phyloP scores from a whole-genome alignment of 2,888 invertebrate species.

The Heliconius aoede region DNA sequence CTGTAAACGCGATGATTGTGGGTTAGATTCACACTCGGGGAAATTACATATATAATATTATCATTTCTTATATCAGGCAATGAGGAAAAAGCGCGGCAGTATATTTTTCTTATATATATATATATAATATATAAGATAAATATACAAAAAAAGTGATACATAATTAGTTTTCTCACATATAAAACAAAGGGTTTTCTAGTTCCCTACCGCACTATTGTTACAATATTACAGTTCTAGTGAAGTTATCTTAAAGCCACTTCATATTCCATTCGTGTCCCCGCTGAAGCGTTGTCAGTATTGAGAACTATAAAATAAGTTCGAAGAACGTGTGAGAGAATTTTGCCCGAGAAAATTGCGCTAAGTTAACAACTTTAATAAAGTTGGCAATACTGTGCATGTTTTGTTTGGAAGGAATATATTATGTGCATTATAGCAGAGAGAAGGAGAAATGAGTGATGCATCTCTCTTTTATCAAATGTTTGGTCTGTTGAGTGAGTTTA shows the following conservation, averaged over 20 bases:
- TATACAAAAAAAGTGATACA: background rate
- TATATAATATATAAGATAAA: no score
- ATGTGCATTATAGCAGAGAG: background rate
- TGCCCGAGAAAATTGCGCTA: constrained; percentile 27
- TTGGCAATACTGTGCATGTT: constrained; percentile 26
- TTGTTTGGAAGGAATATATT: constrained; percentile 22
- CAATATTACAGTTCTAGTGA: constrained; percentile 18
- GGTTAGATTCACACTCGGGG: background rate
- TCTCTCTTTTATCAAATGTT: background rate
- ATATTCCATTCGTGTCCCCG: constrained; percentile 32
- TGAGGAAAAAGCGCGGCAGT: background rate
- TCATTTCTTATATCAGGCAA: background rate
- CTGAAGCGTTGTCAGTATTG: constrained; percentile 28
- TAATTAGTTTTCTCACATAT: background rate
- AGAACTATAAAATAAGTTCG: constrained; percentile 37
- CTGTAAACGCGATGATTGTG: background rate
- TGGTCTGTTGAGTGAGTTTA: no score
- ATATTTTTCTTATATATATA: no score
- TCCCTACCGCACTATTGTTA: background rate
- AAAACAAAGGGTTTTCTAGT: constrained; percentile 4
- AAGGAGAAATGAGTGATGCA: background rate
- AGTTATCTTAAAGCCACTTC: constrained; percentile 9
- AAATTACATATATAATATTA: background rate
- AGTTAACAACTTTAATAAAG: constrained; percentile 32
- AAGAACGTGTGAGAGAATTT: constrained; percentile 34